phyloP scores from a whole-genome alignment of 2,113 vertebrate genomes.

The Sturnira hondurensis region DNA sequence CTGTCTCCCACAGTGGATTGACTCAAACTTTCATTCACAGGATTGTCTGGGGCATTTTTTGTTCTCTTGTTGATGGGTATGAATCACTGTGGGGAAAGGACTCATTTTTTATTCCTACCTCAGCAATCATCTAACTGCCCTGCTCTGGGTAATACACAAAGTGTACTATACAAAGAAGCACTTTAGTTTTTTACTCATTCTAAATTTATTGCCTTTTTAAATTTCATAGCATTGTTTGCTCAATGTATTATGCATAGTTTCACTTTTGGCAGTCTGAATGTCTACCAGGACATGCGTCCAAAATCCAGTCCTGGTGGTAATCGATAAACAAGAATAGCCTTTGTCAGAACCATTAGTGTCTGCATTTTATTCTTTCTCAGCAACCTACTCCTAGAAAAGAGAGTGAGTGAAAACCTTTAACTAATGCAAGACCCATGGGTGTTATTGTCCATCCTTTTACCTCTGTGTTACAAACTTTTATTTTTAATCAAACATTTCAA shows the following conservation, averaged over 20 bases:
- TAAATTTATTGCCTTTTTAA: slow-evolving; percentile 59
- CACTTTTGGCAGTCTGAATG: background rate
- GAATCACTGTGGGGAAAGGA: background rate
- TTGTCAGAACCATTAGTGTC: background rate
- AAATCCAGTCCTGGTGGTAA: background rate
- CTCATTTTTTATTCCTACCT: background rate
- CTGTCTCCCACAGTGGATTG: background rate
- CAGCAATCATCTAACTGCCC: background rate
- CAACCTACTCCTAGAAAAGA: background rate
- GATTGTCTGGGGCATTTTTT: background rate
- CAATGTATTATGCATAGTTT: slow-evolving; percentile 40
- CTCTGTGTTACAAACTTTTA: background rate
- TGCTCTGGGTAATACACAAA: background rate
- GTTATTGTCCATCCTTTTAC: background rate
- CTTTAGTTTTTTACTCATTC: background rate
- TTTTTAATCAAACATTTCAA: slow-evolving; percentile 36
- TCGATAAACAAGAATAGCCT: background rate
- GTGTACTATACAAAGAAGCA: background rate
- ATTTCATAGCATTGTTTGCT: background rate
- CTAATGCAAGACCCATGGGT: background rate
- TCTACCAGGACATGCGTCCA: background rate
- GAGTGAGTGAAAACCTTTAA: background rate
- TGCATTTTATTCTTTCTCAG: background rate
- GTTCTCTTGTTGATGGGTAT: background rate
- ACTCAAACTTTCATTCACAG: background rate